Conservation (phyloP, 2,888 invertebrate genomes). For the Tetheella fluctuosa region DNA sequence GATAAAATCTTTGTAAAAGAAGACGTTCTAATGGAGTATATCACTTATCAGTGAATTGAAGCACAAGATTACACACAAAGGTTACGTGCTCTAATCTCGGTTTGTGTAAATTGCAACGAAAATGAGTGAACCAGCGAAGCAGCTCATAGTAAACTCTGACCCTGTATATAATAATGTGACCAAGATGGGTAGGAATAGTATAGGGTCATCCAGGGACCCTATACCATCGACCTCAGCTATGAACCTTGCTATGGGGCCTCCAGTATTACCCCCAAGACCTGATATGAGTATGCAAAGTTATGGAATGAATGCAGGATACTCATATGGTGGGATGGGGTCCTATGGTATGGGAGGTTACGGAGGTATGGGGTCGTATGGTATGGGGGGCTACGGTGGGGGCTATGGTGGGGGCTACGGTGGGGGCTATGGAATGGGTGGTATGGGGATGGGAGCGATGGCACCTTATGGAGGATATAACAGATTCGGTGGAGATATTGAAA, state of each 20-base stretch:
- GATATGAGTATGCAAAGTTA: conserved; percentile 55
- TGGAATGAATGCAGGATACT: conserved; percentile 46
- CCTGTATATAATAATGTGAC: conserved; percentile 57
- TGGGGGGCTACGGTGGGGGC: conserved; percentile 46
- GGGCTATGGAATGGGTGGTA: conserved; percentile 46
- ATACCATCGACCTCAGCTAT: conserved; percentile 54
- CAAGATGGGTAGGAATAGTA: conserved; percentile 34
- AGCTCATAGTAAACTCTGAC: conserved; percentile 58
- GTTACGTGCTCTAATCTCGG: conserved; percentile 34
- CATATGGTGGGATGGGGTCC: conserved; percentile 32
- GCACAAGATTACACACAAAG: conserved; percentile 27
- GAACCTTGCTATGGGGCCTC: conserved; percentile 40
- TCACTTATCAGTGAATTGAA: conserved; percentile 38
- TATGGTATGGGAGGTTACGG: conserved; percentile 42
- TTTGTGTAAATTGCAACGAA: conserved; percentile 25
- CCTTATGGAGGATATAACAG: conserved; percentile 74
- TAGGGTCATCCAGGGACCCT: conserved; percentile 56
- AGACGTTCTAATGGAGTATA: conserved; percentile 33
- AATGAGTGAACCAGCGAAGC: conserved; percentile 68
- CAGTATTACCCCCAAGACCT: conserved; percentile 67
- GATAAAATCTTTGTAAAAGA: conserved; percentile 18
- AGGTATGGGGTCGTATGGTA: conserved; percentile 28
- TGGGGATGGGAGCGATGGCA: conserved; percentile 53
- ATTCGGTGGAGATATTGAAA: conserved; percentile 84
- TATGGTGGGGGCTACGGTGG: conserved; percentile 38